Conservation (phyloP, 2,888 invertebrate species). For the Tetragonisca angustula region DNA sequence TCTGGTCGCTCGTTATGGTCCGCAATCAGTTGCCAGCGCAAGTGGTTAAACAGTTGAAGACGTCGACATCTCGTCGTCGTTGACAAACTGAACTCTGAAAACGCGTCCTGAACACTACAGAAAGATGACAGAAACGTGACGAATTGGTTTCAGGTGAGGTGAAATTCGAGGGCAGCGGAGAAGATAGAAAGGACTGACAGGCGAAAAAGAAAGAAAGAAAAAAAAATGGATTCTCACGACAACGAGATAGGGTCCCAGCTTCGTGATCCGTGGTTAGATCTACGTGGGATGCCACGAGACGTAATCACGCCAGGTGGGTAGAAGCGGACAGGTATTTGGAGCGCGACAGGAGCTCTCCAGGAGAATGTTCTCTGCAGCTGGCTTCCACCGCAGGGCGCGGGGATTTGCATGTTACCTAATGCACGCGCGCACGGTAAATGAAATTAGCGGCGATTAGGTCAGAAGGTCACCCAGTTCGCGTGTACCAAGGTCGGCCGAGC, state of each 20-base stretch:
- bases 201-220: not conserved
- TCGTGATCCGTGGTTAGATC: constrained; percentile 59
- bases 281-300: constrained; percentile 71
- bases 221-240: constrained; percentile 66
- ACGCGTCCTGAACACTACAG: not conserved
- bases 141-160: constrained; percentile 1
- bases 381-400: constrained; percentile 7
- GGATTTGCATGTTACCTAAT: constrained; percentile 62
- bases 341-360: constrained; percentile 56
- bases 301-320: constrained; percentile 73
- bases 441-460: constrained; percentile 73
- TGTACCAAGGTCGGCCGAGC: constrained; percentile 57
- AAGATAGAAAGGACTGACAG: constrained; percentile 12
- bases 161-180: constrained; percentile 6
- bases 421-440: constrained; percentile 54
- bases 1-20: no score
- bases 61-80: not conserved
- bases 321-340: constrained; percentile 71
- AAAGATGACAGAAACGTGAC: not conserved
- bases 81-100: not conserved
- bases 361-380: constrained; percentile 23
- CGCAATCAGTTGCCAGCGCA: no score
- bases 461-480: constrained; percentile 70
- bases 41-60: not conserved
- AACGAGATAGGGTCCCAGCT: constrained; percentile 43